Conservation (phyloP, 2,797 vertebrate species). For the Arctocebus calabarensis region DNA sequence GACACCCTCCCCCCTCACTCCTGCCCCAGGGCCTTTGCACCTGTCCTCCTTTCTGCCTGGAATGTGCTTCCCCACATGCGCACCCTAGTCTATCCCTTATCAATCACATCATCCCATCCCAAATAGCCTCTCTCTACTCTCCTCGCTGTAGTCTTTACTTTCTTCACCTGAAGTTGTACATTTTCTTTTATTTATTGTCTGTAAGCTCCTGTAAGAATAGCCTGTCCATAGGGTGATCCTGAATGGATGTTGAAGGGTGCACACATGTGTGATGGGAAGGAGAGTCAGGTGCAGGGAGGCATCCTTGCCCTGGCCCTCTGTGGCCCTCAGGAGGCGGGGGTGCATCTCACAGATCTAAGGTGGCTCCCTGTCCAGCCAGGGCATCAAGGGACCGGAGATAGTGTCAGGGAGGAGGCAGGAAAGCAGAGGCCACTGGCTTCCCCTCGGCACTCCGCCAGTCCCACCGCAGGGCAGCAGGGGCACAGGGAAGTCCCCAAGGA, state of each 20-base stretch:
- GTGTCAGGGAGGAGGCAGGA: too few relatives aligned
- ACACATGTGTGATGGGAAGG: rapidly evolving
- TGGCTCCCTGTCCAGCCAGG: not conserved
- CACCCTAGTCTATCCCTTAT: not conserved
- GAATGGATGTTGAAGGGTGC: rapidly evolving
- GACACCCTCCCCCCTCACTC: not conserved
- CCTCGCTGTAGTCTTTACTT: not conserved
- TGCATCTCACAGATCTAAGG: too few relatives aligned
- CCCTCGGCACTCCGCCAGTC: rapidly evolving
- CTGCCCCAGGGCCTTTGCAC: not conserved
- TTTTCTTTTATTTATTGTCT: not conserved
- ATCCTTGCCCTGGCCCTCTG: rapidly evolving
- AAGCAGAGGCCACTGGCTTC: not conserved
- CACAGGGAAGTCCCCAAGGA: not conserved
- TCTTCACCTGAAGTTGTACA: rapidly evolving
- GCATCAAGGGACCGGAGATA: not conserved
- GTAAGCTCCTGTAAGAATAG: rapidly evolving
- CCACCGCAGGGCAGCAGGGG: rapidly evolving
- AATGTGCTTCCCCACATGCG: not conserved
- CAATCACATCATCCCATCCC: too few relatives aligned
- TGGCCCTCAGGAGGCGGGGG: too few relatives aligned
- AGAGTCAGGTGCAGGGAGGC: too few relatives aligned
- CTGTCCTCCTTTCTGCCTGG: not conserved
- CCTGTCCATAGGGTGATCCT: rapidly evolving
- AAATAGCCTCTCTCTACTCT: rapidly evolving